Conservation (phyloP, 1,140 invertebrate species). For the Pomacea maculata region DNA sequence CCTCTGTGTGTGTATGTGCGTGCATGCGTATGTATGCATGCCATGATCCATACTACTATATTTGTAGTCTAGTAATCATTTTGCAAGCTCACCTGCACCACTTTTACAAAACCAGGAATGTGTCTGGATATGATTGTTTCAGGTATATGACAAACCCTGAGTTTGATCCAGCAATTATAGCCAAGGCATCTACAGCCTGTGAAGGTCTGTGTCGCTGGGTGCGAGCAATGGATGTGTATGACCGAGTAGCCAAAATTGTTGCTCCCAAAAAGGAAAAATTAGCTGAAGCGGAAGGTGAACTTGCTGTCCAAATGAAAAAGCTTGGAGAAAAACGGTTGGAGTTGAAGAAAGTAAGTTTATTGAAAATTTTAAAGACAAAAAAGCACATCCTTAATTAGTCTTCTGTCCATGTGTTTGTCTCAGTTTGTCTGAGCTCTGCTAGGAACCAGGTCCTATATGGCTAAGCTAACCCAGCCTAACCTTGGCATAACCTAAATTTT, state of each 20-base stretch:
- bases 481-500: too few species aligned
- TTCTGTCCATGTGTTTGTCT: slow-evolving; percentile 1
- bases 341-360: slow-evolving; percentile 47
- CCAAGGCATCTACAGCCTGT: slow-evolving; percentile 64
- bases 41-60: too few species aligned
- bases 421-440: background rate
- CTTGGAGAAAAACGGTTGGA: slow-evolving; percentile 65
- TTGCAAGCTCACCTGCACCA: background rate
- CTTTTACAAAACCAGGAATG: background rate
- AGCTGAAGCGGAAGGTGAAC: slow-evolving; percentile 60
- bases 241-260: slow-evolving; percentile 67
- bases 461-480: too few species aligned
- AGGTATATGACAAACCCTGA: slow-evolving; percentile 61
- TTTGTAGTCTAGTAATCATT: background rate
- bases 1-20: background rate
- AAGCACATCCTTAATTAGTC: slow-evolving; percentile 26
- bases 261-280: slow-evolving; percentile 69
- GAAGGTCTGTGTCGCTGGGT: slow-evolving; percentile 67
- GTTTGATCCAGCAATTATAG: slow-evolving; percentile 63
- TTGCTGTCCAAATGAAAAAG: slow-evolving; percentile 65
- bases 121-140: background rate
- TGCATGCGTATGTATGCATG: too few species aligned
- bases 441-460: too few species aligned
- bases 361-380: slow-evolving; percentile 9
- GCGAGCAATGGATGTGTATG: slow-evolving; percentile 67